Base-by-base conservation (phyloP, 2,113 vertebrate species). In the Oncorhynchus nerka region DNA sequence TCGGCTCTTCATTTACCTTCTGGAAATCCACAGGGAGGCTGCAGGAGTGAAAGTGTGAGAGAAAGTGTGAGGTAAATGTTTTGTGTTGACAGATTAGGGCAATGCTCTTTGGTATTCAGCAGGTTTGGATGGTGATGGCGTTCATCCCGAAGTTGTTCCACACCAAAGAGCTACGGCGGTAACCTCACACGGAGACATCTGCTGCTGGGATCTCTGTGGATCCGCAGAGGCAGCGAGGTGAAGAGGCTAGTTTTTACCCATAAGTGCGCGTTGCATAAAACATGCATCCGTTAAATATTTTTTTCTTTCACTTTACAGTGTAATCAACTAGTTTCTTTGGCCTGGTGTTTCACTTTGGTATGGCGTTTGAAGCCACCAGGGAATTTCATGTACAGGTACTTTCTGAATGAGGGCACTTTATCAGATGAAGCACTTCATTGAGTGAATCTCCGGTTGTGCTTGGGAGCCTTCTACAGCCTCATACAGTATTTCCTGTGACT, bases 161-260 rank as follows among this genome's bases (percentile, higher is more conserved):
- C 45, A n/a, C 62, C 64, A 39, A 4, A 65, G 65, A 57, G 55
- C 61, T 49, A 26, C 6, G 11, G 67, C 81, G 84, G 75, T 81
- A 84, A 76, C 68, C 55, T 76, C 30, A 45, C 65, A 6, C 15
- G 57, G 66, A 68, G 68, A 76, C 74, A 85, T 84, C 78, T 80
- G 74, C 75, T 80, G 64, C 77, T 75, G 79, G 80, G 62, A n/a
- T 28, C 73, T 5, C 73, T 5, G 28, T 26, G 28, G 66, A 59
- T 51, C 39, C 49, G 22, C 9, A 12, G 68, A 83, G 84, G 75
- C 39, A 66, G 30, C 2, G 8, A 34, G 51, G 11, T 81, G 85
- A 76, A 73, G 62, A 78, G 51, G 67, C 70, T 45, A 1, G 9
- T 30, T 1, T 15, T 20, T 7, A 4, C 75, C 70, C n/a, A 76